Conservation (phyloP, 2,888 invertebrate species). For the Cistogaster globosa region DNA sequence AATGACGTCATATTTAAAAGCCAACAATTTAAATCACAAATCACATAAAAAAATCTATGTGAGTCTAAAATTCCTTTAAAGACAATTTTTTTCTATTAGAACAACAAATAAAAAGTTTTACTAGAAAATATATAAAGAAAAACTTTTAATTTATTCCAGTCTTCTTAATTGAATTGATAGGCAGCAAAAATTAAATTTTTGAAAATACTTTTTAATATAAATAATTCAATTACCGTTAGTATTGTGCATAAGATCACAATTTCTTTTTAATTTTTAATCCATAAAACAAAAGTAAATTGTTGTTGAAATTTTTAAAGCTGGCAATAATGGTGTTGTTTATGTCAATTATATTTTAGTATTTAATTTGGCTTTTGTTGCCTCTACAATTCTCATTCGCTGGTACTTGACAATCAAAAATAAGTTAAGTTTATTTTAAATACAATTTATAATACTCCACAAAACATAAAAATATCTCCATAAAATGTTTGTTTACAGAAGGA, state of each 20-base stretch:
- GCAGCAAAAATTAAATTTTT: background rate
- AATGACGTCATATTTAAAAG: no score
- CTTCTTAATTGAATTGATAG: background rate
- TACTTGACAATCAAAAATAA: constrained; percentile 14
- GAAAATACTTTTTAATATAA: background rate
- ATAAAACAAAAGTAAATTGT: constrained; percentile 27
- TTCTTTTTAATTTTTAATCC: constrained; percentile 21
- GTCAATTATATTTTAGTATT: background rate
- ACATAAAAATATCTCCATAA: constrained; percentile 21
- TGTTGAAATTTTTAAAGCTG: constrained; percentile 1
- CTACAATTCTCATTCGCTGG: background rate
- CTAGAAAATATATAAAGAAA: no score
- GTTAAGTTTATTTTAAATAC: constrained; percentile 54
- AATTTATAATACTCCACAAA: constrained; percentile 60
- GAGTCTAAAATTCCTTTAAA: no score
- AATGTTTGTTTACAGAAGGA: background rate
- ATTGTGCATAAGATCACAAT: background rate
- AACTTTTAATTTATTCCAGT: no score
- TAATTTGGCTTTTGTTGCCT: background rate
- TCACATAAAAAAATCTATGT: no score
- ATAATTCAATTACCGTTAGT: constrained; percentile 51
- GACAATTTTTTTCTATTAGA: no score
- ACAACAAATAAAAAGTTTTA: no score
- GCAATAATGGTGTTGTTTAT: background rate
- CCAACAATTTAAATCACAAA: no score